These are phyloP conservation scores for Ceramica pisi DNA, from an alignment of 2,888 invertebrate species.

Conservation along the genomic window DNA sequence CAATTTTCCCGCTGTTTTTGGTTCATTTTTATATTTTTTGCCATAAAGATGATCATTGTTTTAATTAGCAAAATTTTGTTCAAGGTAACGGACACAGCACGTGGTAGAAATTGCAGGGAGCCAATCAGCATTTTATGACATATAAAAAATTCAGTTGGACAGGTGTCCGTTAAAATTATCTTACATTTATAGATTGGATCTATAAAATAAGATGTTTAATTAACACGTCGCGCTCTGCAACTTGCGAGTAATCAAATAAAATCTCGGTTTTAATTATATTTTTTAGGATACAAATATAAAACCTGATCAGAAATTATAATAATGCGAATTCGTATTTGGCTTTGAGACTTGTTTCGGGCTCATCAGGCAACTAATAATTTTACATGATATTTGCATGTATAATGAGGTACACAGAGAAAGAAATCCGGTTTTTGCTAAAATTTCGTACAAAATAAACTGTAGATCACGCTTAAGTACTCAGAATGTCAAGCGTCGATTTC, in stretches of 20 bases:
- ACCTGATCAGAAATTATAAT: conserved; percentile 60
- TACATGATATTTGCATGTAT: conserved; percentile 72
- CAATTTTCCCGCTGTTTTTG: conserved; percentile 36
- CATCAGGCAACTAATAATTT: conserved; percentile 65
- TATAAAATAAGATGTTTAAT: conserved; percentile 63
- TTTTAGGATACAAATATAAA: conserved; percentile 38
- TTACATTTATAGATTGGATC: conserved; percentile 48
- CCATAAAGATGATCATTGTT: conserved; percentile 6
- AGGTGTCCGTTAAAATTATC: conserved; percentile 62
- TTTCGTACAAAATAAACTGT: conserved; percentile 51
- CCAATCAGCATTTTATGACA: conserved; percentile 54
- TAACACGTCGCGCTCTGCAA: conserved; percentile 57
- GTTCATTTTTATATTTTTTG: background rate
- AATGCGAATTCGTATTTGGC: conserved; percentile 43
- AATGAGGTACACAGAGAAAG: conserved; percentile 66
- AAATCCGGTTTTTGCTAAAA: conserved; percentile 63
- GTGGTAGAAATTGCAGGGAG: conserved; percentile 58
- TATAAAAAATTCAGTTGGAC: conserved; percentile 41
- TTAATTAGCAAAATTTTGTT: conserved; percentile 35
- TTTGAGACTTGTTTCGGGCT: conserved; percentile 48
- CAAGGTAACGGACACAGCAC: conserved; percentile 40
- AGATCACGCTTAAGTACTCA: conserved; percentile 40
- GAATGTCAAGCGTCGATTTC: conserved; percentile 54
- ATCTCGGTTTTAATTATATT: conserved; percentile 58
- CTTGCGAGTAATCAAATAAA: conserved; percentile 48